These are phyloP conservation scores for Marmota monax DNA, from an alignment of 2,113 vertebrate species.

Conservation along the genomic window DNA sequence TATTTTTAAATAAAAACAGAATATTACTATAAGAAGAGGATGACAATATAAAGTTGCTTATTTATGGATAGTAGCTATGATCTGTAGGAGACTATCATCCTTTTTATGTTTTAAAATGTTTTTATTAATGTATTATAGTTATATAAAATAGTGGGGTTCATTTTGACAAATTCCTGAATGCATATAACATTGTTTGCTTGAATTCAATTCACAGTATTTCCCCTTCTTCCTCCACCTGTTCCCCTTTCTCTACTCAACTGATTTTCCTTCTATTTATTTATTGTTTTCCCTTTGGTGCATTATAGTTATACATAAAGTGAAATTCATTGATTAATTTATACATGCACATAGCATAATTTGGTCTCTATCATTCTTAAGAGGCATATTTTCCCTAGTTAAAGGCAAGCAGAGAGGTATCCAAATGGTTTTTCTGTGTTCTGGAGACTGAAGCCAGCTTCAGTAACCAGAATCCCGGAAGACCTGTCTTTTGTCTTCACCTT, in stretches of 20 bases:
- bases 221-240: too few species aligned
- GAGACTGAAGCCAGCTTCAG: neutral
- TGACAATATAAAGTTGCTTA: neutral
- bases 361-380: neutral
- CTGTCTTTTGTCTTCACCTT: slow-evolving; percentile 60
- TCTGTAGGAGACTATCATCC: neutral
- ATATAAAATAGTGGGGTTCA: too few species aligned
- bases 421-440: slow-evolving; percentile 43
- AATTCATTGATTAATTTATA: too few species aligned
- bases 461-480: slow-evolving; percentile 16
- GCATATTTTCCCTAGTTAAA: neutral
- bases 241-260: too few species aligned
- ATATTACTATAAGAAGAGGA: neutral
- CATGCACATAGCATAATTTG: too few species aligned
- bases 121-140: too few species aligned
- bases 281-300: too few species aligned
- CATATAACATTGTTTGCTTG: too few species aligned
- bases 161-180: too few species aligned
- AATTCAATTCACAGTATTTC: too few species aligned
- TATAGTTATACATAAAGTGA: too few species aligned
- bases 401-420: neutral
- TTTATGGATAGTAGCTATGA: neutral
- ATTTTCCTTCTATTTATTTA: too few species aligned
- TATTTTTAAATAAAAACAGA: slow-evolving; percentile 49
- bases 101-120: neutral